These are phyloP conservation scores for Idaea dimidiata DNA, from an alignment of 2,888 invertebrate genomes.

Conservation along the genomic window DNA sequence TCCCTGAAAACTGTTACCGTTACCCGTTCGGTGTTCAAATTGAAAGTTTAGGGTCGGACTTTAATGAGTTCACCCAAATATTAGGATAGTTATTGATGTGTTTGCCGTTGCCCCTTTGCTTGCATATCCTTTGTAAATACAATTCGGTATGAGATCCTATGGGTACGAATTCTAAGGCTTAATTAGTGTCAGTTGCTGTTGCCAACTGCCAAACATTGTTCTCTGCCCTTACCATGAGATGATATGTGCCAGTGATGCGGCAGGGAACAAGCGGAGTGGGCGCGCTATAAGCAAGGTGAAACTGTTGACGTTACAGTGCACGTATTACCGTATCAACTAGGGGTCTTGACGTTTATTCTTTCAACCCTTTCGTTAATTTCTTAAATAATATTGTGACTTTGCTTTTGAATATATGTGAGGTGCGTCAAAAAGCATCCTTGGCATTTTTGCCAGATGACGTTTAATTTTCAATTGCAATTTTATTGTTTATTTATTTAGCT, in stretches of 20 bases:
- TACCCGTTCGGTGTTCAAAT: not conserved
- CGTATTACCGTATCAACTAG: no score
- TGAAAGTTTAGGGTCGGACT: constrained; percentile 1
- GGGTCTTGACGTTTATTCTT: no score
- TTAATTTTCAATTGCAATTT: no score
- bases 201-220: not conserved
- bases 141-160: not conserved
- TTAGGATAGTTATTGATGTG: not conserved
- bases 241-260: not conserved
- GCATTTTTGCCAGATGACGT: no score
- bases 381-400: no score
- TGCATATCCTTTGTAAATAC: constrained; percentile 1
- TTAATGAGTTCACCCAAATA: not conserved
- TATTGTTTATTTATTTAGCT: no score
- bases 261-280: no score
- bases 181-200: not conserved
- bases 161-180: not conserved
- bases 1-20: not conserved
- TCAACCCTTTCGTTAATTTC: no score
- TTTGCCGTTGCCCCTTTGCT: not conserved
- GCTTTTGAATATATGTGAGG: no score
- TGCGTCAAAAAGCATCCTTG: no score
- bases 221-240: not conserved
- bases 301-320: no score
- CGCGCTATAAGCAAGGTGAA: no score